Base-by-base conservation (phyloP, 2,113 vertebrate species). In the Charina bottae region DNA sequence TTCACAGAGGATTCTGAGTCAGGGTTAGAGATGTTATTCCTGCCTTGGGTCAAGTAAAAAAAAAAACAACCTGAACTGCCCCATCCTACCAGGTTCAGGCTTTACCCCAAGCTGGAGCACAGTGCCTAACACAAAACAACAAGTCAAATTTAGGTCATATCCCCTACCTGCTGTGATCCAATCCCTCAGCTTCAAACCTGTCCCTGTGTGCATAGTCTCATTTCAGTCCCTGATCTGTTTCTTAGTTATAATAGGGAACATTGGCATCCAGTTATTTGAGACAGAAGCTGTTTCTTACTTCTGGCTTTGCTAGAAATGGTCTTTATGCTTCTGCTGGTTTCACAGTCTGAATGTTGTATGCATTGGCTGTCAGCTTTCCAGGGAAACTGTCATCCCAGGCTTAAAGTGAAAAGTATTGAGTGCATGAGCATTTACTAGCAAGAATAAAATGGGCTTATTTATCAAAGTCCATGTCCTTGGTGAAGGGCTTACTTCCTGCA, bases 331-430 rank as follows among this genome's bases (percentile, higher is more conserved):
- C 60, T 56, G 88, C 42, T 93, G 55, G 62, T 58, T 46, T 68
- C 10, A 23, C 26, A 60, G 83, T 53, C 49, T 84, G 90, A 90
- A 87, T 85, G 33, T 89, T 4, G 0, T 3, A 13, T 19, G 6
- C 11, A 88, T 58, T 11, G 93, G 46, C 78, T 92, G 62, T 11
- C 33, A 88, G 54, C 15, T 5, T 93, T 96, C 85, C 54, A 33
- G 11, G 60, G 42, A 15, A 9, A 42, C 0, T 95, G 85, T 91
- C 58, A 60, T 59, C 91, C 72, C 3, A 8, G 85, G 0, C 4
- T 93, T 89, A 90, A 85, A 64, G n/a, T 46, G 89, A 91, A 92
- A 93, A 90, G 86, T 33, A 89, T 85, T 17, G 87, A 91, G 9
- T 90, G 49, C 83, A 11, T 93, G 85, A 94, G 37, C 64, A 37